phyloP scores from a whole-genome alignment of 2,113 vertebrate genomes.

The Python bivittatus region DNA sequence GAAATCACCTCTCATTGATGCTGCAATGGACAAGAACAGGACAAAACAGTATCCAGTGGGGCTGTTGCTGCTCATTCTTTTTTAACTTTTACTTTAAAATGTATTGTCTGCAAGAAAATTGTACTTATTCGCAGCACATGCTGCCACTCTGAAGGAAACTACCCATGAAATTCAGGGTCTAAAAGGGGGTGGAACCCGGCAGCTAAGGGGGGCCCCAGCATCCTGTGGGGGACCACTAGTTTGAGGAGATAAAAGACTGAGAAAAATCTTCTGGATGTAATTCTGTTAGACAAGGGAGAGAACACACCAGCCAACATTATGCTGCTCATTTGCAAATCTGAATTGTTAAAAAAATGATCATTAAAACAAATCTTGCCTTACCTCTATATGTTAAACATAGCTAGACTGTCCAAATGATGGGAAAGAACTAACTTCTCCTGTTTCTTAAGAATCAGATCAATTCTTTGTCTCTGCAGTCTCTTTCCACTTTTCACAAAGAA shows the following conservation, averaged over 20 bases:
- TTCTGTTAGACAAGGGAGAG: not conserved
- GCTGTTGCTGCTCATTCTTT: too few relatives aligned
- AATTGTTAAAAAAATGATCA: not conserved
- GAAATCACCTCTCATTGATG: too few relatives aligned
- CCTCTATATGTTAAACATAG: not conserved
- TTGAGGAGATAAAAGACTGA: not conserved
- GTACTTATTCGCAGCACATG: too few relatives aligned
- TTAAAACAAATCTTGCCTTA: not conserved
- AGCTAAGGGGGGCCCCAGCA: not conserved
- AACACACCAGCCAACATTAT: not conserved
- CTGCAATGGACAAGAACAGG: too few relatives aligned
- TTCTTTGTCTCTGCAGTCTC: not conserved
- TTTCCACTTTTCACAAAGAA: not conserved
- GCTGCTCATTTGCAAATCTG: not conserved
- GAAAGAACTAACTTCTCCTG: not conserved
- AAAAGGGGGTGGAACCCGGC: not conserved
- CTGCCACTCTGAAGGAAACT: not conserved
- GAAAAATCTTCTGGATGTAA: not conserved
- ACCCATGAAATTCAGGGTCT: not conserved
- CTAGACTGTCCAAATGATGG: not conserved
- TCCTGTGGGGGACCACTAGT: not conserved
- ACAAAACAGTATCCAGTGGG: too few relatives aligned
- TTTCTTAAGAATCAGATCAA: not conserved
- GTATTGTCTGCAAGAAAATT: too few relatives aligned
- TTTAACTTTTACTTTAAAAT: too few relatives aligned